Conservation (phyloP, 2,888 invertebrate species). For the Isotomurus palustris region DNA sequence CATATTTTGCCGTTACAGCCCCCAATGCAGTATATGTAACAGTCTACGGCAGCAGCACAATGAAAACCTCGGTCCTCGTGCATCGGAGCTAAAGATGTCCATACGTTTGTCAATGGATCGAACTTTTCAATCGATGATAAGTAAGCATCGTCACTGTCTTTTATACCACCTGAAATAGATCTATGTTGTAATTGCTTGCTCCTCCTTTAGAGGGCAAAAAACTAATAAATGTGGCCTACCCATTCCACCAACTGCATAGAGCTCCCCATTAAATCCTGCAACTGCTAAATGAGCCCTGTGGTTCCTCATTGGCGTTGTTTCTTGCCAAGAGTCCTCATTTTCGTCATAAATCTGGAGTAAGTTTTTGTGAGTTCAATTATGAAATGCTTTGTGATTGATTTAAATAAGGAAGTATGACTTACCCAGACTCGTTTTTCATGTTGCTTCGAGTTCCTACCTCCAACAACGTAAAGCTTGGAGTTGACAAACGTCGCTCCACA, state of each 20-base stretch:
- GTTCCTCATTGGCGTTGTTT: constrained; percentile 46
- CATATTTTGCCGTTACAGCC: constrained; percentile 48
- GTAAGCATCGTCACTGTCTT: constrained; percentile 39
- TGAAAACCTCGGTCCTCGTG: constrained; percentile 47
- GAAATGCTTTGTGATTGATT: too few relatives aligned
- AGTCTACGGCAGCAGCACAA: constrained; percentile 48
- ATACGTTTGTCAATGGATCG: constrained; percentile 47
- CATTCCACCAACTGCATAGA: constrained; percentile 48
- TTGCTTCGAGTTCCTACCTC: constrained; percentile 46
- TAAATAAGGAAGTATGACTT: too few relatives aligned
- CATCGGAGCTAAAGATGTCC: constrained; percentile 48
- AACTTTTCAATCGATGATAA: constrained; percentile 47
- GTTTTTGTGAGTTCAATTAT: background rate
- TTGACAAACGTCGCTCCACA: constrained; percentile 48
- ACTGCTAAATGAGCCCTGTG: constrained; percentile 47
- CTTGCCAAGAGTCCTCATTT: constrained; percentile 46
- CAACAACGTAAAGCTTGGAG: constrained; percentile 46
- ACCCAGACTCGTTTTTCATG: constrained; percentile 47
- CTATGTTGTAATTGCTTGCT: background rate
- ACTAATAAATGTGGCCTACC: constrained; percentile 26
- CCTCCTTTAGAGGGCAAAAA: background rate
- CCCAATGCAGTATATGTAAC: constrained; percentile 48
- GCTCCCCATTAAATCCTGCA: constrained; percentile 46
- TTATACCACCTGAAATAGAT: constrained; percentile 38
- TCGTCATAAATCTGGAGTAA: constrained; percentile 47